Base-by-base conservation (phyloP, 2,888 invertebrate species). In the Callyntrura guangdongensis region DNA sequence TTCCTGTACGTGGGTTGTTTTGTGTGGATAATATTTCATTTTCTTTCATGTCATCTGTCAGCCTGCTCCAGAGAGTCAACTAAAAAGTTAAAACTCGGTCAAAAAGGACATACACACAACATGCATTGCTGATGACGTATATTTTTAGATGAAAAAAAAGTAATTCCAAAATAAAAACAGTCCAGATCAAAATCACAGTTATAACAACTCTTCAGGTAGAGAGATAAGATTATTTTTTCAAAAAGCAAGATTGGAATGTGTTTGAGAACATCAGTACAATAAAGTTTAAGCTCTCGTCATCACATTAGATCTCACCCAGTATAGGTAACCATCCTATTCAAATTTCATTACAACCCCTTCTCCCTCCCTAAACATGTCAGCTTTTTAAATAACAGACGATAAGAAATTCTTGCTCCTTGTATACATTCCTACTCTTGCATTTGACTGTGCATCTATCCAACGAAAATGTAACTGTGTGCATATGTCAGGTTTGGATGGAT, bases 281-380 rank as follows among this genome's bases (percentile, higher is more conserved):
- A 36, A 79, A 49, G 59, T 67, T 67, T 45, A 77, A 79, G 74
- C 86, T 87, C 81, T 79, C 64, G 69, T 87, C 87, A 87, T 87
- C 87, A 81, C 87, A 87, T 88, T 56, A 69, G 69, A 87, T 77
- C 49, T 79, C 86, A 86, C 86, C 64, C 85, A 85, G 25, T 72
- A 53, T 27, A 20, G n/a, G 36, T 47, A 47, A 72, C 67, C 59
- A 61, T 61, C 67, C 53, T 64, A 77, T 81, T 56, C 67, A 77
- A 84, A 61, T 67, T 69, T 49, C 87, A 87, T 87, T 82, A 82
- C 87, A 87, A 87, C 87, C 87, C 86, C 56, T 87, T 83, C 72
- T 79, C 56, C 89, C 84, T 88, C 88, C 88, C 88, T 69, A 69
- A 77, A 27, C 87, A 88, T 88, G 81, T 88, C 74, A 59, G 47